Percentiles rank a stretch among this genome's conserved stretches.
phyloP scores from a whole-genome alignment of 2,888 invertebrate genomes.

The Nymphalis urticae region DNA sequence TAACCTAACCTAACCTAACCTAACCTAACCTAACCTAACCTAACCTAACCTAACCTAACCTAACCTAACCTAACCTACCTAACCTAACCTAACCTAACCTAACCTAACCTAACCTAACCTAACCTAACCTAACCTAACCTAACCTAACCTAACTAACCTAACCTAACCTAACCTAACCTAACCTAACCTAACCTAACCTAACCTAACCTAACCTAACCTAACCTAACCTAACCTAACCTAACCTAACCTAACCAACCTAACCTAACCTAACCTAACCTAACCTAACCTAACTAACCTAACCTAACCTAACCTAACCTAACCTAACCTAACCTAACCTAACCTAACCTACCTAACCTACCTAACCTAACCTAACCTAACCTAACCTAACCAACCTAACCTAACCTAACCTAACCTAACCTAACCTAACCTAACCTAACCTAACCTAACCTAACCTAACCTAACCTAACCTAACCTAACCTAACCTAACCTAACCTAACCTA shows the following conservation, averaged over 20 bases:
- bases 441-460: constrained; percentile 36
- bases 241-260: constrained; percentile 26
- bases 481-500: constrained; percentile 37
- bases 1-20: too few relatives aligned
- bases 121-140: too few relatives aligned
- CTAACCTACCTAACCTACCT: constrained; percentile 13
- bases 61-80: too few relatives aligned
- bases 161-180: too few relatives aligned
- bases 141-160: too few relatives aligned
- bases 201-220: constrained; percentile 39
- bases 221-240: constrained; percentile 36
- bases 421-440: constrained; percentile 39
- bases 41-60: too few relatives aligned
- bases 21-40: too few relatives aligned
- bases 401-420: constrained; percentile 28
- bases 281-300: constrained; percentile 30
- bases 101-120: too few relatives aligned
- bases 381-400: constrained; percentile 15
- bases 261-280: too few relatives aligned
- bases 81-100: too few relatives aligned
- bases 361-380: too few relatives aligned
- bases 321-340: constrained; percentile 29
- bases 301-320: constrained; percentile 32
- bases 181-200: constrained; percentile 36
- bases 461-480: constrained; percentile 36